Evolutionary conservation across 2,888 invertebrate species (phyloP), one percentile per base, ranked within the genome.

Genomic region (Plagiodera versicolora): DNA sequence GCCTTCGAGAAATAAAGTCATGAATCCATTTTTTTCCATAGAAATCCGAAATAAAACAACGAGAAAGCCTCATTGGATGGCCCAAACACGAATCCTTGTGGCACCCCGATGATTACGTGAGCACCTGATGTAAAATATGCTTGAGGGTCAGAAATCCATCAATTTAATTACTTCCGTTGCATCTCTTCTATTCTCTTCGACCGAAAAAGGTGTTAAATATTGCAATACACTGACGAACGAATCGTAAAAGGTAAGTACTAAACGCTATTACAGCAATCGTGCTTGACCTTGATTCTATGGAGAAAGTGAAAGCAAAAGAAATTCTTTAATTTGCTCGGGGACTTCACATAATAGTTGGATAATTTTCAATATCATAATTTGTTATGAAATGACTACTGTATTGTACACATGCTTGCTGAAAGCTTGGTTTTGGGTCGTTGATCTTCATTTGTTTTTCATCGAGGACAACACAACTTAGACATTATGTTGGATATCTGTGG

Each of bases 231-330:
- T n/a, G n/a, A n/a, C n/a, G n/a, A n/a, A n/a, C n/a, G n/a, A n/a
- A n/a, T n/a, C 14, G 39, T 14, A 39, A 6, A 39, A 4, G 14
- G 39, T 14, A n/a, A 14, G 14, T 14, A 14, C n/a, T 39, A 39
- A 14, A n/a, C 14, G 11, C 6, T 14, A 39, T 39, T 39, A 11
- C 11, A 8, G 14, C 39, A 14, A n/a, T 39, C 14, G 39, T 11
- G n/a, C 39, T 39, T 45, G 53, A 53, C 53, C 53, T 53, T 53
- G 44, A 44, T 44, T 45, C n/a, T 14, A 24, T 19, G n/a, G 53
- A 28, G 53, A 53, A 53, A 53, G 53, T 53, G 53, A 53, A 44
- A 53, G 39, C 24, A 18, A 20, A 53, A 53, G 53, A 44, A 44
- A 44, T 53, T 53, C 11, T 39, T 39, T 11, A 4, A 11, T 39